A percentile compares a stretch with the other conserved stretches of the same genome.
Conservation (phyloP, 2,113 vertebrate species). For the Pseudorasbora parva region DNA sequence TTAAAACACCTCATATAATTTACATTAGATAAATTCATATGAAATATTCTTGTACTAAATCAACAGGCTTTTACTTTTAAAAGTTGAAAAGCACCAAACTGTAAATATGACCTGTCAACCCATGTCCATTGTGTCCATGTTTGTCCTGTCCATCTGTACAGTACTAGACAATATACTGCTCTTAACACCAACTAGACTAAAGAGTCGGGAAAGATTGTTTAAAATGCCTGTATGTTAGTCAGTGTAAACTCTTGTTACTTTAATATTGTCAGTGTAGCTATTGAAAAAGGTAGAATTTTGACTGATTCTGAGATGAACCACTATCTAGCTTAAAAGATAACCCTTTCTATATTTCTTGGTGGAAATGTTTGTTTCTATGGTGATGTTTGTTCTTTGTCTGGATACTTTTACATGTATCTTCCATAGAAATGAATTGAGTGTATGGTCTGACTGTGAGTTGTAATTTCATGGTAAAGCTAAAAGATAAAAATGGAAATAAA, state of each 20-base stretch:
- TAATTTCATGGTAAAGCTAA: constrained; percentile 67
- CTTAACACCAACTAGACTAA: constrained; percentile 32
- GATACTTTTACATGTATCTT: constrained; percentile 56
- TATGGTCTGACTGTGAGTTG: constrained; percentile 68
- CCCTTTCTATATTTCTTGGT: constrained; percentile 24
- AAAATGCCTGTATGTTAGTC: constrained; percentile 34
- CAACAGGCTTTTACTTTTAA: not conserved
- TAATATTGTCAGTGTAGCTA: constrained; percentile 34
- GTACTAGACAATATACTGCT: constrained; percentile 8
- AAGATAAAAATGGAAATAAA: constrained; percentile 52
- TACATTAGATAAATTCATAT: not conserved
- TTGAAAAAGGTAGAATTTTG: constrained; percentile 19
- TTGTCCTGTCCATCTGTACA: constrained; percentile 37
- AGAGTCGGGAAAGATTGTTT: constrained; percentile 16
- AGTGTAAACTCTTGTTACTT: constrained; percentile 34
- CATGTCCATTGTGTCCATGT: constrained; percentile 34
- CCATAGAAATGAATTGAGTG: constrained; percentile 54
- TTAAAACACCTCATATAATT: not conserved
- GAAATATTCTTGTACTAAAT: not conserved
- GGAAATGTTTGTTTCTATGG: constrained; percentile 32
- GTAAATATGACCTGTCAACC: constrained; percentile 37
- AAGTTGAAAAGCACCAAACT: constrained; percentile 22
- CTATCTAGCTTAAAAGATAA: constrained; percentile 5
- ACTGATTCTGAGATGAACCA: constrained; percentile 20
- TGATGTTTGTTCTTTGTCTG: constrained; percentile 40